Base-by-base conservation (phyloP, 2,797 vertebrate genomes). In the Chaenodraco wilsoni region DNA sequence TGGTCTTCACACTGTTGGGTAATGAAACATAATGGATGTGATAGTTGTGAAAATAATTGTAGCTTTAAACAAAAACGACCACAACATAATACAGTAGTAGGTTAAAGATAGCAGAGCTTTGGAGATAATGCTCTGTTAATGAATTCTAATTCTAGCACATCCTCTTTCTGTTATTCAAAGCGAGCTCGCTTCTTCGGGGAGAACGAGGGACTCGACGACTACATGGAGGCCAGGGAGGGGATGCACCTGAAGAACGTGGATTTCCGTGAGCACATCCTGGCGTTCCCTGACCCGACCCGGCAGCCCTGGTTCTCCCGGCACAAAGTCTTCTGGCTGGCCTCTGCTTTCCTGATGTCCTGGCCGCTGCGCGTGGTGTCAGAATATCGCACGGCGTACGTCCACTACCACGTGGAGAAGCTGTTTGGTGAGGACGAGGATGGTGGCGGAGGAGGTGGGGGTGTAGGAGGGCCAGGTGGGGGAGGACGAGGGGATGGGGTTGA, bases 391-490 rank as follows among this genome's bases (percentile, higher is more conserved):
- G 96, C 96, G 0, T 96, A 95, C 0, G 96, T 97, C 56, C 96
- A 97, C 86, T 97, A 97, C 92, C 96, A 97, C 3, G 96, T 97
- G 86, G 96, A 97, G 92, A 97, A 97, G 92, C 95, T 97, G 8
- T 97, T 97, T 0, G 96, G 96, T 0, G 95, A 96, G 54, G 93
- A 94, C 3, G 95, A 95, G 72, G 94, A 95, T 27, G 8, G 79
- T 3, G 69, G 70, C 1, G 92, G 73, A 3, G 91, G 84, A 2
- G 78, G 83, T 1, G 89, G 86, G 0, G 83, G 87, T 0, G 92
- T 84, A 2, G 94, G 78, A 46, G 92, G 54, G 5, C 72, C 77
- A 1, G 88, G 82, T 4, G 87, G 76, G 19, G 91, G 84, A 0
- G 91, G 79, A n/a, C 65, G 86, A 65, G 86, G 87, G 12, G 85